phyloP scores from a whole-genome alignment of 2,113 vertebrate species.

The Empidonax alnorum region DNA sequence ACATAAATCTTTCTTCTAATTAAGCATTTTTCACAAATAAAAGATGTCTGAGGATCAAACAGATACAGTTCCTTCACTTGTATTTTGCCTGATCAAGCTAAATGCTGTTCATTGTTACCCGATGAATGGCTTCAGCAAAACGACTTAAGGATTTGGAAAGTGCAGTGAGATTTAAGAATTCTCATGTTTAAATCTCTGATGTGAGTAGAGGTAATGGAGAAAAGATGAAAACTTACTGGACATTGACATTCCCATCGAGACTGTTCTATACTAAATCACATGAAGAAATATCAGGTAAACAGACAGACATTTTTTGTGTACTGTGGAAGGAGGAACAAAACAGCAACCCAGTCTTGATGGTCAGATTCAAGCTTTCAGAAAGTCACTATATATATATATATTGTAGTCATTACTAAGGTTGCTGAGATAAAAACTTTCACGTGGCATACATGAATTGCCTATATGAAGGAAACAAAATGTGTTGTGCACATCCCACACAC shows the following conservation, averaged over 20 bases:
- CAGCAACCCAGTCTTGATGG: neutral
- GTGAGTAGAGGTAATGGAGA: neutral
- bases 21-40: conserved; percentile 19
- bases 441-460: neutral
- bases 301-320: neutral
- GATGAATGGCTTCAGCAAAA: neutral
- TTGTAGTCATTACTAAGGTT: neutral
- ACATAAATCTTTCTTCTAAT: conserved; percentile 37
- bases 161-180: neutral
- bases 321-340: neutral
- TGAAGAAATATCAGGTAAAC: neutral
- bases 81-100: neutral
- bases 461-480: neutral
- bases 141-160: neutral
- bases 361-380: neutral
- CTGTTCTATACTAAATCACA: neutral
- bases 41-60: neutral
- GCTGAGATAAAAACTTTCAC: neutral
- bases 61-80: neutral
- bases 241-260: neutral
- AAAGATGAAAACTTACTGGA: neutral
- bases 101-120: neutral
- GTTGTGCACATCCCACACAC: neutral
- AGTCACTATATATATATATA: neutral
- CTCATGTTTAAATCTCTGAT: neutral